Percentiles rank a stretch among this genome's conserved stretches.
These are phyloP conservation scores for Leuctra nigra DNA, from an alignment of 2,888 invertebrate species.

Conservation along the genomic window DNA sequence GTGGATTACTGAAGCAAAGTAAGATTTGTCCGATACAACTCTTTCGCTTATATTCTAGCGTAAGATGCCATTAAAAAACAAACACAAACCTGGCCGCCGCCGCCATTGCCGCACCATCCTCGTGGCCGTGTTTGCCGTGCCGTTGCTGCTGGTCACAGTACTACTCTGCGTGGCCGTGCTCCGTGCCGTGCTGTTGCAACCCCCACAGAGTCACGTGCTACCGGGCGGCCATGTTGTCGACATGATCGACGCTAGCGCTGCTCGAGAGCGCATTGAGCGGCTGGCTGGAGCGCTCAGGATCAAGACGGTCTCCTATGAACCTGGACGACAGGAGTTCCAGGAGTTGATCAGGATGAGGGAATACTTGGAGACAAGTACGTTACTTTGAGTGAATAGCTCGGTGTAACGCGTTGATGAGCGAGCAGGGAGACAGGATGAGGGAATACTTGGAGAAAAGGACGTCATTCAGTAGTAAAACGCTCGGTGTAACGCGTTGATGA, in stretches of 20 bases:
- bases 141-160: neutral
- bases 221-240: slow-evolving; percentile 13
- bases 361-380: slow-evolving; percentile 32
- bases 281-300: slow-evolving; percentile 33
- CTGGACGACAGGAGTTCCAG: slow-evolving; percentile 31
- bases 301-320: slow-evolving; percentile 32
- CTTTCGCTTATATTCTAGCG: too few species aligned
- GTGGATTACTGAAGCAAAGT: too few species aligned
- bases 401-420: too few species aligned
- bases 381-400: neutral
- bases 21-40: too few species aligned
- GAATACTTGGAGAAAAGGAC: too few species aligned
- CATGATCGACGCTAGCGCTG: slow-evolving; percentile 28
- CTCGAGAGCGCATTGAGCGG: slow-evolving; percentile 29
- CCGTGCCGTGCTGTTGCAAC: neutral
- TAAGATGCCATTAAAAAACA: too few species aligned
- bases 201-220: neutral
- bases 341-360: slow-evolving; percentile 31
- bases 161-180: neutral
- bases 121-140: neutral
- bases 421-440: too few species aligned
- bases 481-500: too few species aligned
- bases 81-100: too few species aligned
- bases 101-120: neutral
- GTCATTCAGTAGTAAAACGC: too few species aligned